Evolutionary conservation across 2,888 invertebrate genomes (phyloP), one percentile per base, ranked within the genome.

Genomic region (Neocrepidodera transversa): DNA sequence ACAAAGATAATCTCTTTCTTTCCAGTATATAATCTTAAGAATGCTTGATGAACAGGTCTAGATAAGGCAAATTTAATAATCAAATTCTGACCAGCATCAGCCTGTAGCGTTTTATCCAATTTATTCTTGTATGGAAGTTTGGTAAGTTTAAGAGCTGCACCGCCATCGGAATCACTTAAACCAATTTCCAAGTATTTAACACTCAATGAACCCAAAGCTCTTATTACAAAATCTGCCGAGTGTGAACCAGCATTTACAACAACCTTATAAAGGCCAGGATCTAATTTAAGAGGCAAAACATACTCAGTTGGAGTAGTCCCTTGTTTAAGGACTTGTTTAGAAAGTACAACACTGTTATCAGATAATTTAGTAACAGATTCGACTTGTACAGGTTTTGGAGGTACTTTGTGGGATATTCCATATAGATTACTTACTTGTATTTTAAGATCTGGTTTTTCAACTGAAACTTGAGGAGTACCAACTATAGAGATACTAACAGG

Each of bases 1-100:
- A 98, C 92, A 78, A 95, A 97, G 71, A 96, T 89, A 47, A 95
- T 91, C 82, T 98, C 98, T 61, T 89, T 87, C 51, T 82, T 82
- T 11, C 81, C 80, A 68, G 91, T 86, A 32, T 85, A 85, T 40
- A 97, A 84, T 47, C 92, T 85, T 18, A 96, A 86, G 78, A 97
- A 97, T 0, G 93, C 92, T 80, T 95, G 94, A 77, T 93, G 93
- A 40, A 71, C 69, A 28, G 48, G 80, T 74, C 94, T 87, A 0
- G 89, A 79, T 10, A 97, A 82, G 1, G 84, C 81, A 77, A 95
- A 92, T 78, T 92, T 91, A 68, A 96, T 82, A 1, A 91, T 82
- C 58, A 99, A 81, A 73, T 85, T 84, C 79, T 97, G 97, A 71
- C 94, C 89, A 67, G 89, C 88, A 81, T 98, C 97, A 4, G 93